These are phyloP conservation scores for Aphyosemion australe DNA, from an alignment of 2,113 vertebrate species.

Conservation along the genomic window DNA sequence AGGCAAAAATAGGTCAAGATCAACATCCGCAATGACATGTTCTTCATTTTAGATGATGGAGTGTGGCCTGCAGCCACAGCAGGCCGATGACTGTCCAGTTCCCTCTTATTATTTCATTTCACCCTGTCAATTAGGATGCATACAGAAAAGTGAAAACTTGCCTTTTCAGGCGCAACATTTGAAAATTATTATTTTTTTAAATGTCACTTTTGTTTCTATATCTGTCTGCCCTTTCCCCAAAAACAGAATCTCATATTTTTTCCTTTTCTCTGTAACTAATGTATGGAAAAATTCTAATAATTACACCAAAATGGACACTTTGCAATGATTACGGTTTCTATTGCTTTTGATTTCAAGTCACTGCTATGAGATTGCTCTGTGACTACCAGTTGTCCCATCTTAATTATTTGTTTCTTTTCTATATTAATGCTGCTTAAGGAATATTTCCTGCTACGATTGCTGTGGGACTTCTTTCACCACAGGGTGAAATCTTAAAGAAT, in stretches of 20 bases:
- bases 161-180: not conserved
- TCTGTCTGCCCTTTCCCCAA: not conserved
- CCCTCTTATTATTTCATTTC: conserved; percentile 10
- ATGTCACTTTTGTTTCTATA: not conserved
- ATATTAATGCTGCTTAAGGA: not conserved
- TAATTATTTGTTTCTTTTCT: not conserved
- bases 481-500: not conserved
- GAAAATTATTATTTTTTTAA: not conserved
- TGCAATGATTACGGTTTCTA: not conserved
- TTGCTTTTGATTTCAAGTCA: not conserved
- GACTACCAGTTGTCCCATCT: not conserved
- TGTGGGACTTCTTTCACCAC: not conserved
- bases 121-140: not conserved
- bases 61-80: not conserved
- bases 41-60: conserved; percentile 39
- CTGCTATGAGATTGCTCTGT: not conserved
- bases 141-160: too few species aligned
- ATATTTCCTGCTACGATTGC: not conserved
- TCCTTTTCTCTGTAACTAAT: too few species aligned
- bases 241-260: too few species aligned
- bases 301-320: not conserved
- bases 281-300: not conserved
- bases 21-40: conserved; percentile 37
- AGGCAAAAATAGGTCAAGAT: conserved; percentile 35
- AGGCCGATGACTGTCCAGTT: conserved; percentile 6